Conservation (phyloP, 2,113 vertebrate species). For the Myotis brandtii region DNA sequence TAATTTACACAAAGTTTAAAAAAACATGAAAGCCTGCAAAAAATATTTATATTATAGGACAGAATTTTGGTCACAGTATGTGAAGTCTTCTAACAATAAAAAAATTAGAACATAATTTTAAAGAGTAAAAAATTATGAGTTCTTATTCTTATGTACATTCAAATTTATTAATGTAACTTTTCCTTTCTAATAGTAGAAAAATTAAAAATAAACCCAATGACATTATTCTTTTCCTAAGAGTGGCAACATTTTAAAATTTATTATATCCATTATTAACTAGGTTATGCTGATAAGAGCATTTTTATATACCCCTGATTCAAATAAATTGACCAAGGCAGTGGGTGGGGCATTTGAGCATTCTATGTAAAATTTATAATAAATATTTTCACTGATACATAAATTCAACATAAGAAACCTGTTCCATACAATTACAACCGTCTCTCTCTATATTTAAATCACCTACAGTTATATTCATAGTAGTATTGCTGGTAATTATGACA, state of each 20-base stretch:
- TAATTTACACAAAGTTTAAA: neutral
- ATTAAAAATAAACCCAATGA: neutral
- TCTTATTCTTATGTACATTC: neutral
- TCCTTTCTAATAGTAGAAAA: neutral
- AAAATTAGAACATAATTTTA: neutral
- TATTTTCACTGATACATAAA: neutral
- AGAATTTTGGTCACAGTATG: neutral
- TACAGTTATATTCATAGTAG: neutral
- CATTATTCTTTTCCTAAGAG: neutral
- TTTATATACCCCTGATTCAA: neutral
- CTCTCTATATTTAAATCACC: neutral
- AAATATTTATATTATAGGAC: neutral
- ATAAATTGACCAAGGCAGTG: neutral
- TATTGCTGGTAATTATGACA: neutral
- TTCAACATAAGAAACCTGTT: neutral
- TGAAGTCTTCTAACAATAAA: neutral
- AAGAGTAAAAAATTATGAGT: neutral
- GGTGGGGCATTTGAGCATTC: neutral
- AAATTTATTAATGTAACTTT: neutral
- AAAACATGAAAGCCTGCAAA: neutral
- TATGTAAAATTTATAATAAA: neutral
- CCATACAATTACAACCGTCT: neutral
- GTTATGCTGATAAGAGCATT: rapidly evolving
- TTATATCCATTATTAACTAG: neutral
- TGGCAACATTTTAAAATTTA: neutral